Evolutionary conservation across 2,888 invertebrate species (phyloP).

Genomic region (Eupithecia abbreviata): DNA sequence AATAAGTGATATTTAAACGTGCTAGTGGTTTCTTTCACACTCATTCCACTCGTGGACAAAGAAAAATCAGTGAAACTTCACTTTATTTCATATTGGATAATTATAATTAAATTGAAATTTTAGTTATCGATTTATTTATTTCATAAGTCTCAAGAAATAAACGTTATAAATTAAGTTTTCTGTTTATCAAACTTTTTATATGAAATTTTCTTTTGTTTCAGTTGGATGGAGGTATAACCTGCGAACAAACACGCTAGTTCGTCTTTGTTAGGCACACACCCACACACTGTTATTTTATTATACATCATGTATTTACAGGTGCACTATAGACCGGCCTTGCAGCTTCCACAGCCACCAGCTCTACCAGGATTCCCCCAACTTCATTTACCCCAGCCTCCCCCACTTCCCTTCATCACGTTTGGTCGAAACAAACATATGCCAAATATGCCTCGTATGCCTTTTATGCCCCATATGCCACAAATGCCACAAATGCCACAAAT

Average conservation of each 20-base stretch:
- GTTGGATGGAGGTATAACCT: constrained; percentile 39
- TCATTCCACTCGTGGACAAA: no score
- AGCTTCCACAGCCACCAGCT: constrained; percentile 9
- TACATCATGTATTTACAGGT: constrained; percentile 29
- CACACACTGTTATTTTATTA: constrained; percentile 37
- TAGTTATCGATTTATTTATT: no score
- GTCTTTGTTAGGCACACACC: constrained; percentile 56
- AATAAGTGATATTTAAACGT: no score
- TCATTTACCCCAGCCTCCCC: constrained; percentile 18
- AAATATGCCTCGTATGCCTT: neutral
- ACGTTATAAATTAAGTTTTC: neutral
- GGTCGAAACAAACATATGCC: neutral
- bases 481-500: no score
- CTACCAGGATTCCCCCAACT: constrained; percentile 14
- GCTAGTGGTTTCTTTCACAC: no score
- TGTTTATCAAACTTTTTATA: neutral
- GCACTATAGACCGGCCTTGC: constrained; percentile 11
- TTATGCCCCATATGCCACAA: neutral
- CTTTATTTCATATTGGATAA: no score
- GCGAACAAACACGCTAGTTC: constrained; percentile 47
- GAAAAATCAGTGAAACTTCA: no score
- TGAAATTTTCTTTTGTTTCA: constrained; percentile 48
- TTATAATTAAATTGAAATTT: no score
- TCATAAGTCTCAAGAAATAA: no score
- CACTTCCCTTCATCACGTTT: neutral